Conservation (phyloP, 2,113 vertebrate genomes). For the Redunca redunca region DNA sequence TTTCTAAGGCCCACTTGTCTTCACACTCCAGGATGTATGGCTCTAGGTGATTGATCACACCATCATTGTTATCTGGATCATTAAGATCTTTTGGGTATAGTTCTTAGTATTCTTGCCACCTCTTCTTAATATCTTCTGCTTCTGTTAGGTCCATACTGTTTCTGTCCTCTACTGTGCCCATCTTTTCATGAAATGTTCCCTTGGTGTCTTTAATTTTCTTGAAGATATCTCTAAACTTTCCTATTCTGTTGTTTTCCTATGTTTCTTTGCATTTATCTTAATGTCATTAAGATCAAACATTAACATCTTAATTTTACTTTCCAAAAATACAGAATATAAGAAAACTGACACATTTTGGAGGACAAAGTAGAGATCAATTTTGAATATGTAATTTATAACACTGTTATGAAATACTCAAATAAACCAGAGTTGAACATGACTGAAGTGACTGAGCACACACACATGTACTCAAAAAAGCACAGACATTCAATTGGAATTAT, state of each 20-base stretch:
- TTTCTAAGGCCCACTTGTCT: background rate
- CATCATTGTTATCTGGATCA: background rate
- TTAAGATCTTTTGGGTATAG: background rate
- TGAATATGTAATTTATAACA: background rate
- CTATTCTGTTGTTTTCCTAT: background rate
- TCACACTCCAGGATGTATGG: background rate
- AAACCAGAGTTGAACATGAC: background rate
- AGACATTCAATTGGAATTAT: background rate
- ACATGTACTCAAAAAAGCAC: background rate
- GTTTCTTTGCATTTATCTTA: background rate
- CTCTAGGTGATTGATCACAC: background rate
- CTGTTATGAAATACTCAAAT: background rate
- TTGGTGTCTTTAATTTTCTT: background rate
- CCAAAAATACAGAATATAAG: background rate
- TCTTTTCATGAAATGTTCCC: background rate
- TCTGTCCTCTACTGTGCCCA: background rate
- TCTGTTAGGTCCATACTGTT: background rate
- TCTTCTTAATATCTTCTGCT: background rate
- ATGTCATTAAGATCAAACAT: background rate
- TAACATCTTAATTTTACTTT: background rate
- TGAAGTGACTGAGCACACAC: background rate
- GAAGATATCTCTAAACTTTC: background rate
- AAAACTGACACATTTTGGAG: background rate
- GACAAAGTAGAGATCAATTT: background rate
- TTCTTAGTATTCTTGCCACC: background rate